Percentiles rank a stretch among this genome's conserved stretches.
These are phyloP conservation scores for Labeo calbasu DNA, from an alignment of 2,797 vertebrate genomes.

Conservation along the genomic window DNA sequence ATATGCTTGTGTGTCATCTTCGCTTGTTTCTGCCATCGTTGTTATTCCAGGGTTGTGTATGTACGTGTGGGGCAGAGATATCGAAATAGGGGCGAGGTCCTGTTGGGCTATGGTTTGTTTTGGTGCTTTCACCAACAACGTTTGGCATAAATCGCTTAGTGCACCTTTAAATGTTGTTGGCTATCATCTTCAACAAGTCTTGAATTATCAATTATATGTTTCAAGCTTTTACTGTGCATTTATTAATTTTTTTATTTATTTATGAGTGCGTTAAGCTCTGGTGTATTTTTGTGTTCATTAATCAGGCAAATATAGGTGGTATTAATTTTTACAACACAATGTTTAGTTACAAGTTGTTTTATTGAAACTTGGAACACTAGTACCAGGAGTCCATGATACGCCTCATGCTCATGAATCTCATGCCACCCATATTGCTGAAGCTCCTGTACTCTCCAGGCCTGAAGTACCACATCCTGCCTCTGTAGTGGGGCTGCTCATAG, in stretches of 20 bases:
- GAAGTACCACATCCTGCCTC: conserved; percentile 56
- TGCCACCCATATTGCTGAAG: conserved; percentile 64
- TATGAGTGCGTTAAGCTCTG: neutral
- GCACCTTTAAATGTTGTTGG: neutral
- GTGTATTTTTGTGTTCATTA: neutral
- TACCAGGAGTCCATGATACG: conserved; percentile 53
- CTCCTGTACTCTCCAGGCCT: conserved; percentile 64
- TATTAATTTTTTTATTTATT: too few relatives aligned
- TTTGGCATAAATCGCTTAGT: too few relatives aligned
- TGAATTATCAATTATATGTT: neutral
- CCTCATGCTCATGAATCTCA: conserved; percentile 67
- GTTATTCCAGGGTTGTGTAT: too few relatives aligned
- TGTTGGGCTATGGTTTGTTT: too few relatives aligned
- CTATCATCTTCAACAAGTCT: neutral
- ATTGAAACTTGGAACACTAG: conserved; percentile 19
- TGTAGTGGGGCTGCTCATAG: conserved; percentile 62
- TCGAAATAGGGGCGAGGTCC: too few relatives aligned
- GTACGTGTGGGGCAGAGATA: too few relatives aligned
- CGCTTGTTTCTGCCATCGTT: too few relatives aligned
- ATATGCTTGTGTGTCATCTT: too few relatives aligned
- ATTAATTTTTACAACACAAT: neutral
- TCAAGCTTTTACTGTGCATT: neutral
- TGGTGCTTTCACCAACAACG: too few relatives aligned
- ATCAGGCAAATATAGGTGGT: neutral
- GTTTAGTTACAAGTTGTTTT: conserved; percentile 20